Evolutionary conservation across 2,113 vertebrate genomes (phyloP).

Genomic region (Polyodon spathula): DNA sequence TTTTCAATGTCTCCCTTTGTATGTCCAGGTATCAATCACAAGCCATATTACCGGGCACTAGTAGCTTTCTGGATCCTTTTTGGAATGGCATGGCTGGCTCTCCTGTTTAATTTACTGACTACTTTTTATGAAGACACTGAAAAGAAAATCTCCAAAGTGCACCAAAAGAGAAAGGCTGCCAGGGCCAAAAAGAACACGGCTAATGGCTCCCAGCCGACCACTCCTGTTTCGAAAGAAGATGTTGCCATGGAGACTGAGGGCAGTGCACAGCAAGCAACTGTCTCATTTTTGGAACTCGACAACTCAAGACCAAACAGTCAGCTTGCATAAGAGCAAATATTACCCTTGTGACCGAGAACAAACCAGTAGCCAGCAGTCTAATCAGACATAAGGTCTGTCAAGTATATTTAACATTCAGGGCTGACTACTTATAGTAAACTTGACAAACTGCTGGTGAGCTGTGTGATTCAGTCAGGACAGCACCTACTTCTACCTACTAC

Average conservation of each 20-base stretch:
- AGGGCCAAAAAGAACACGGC: constrained; percentile 20
- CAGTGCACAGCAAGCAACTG: neutral
- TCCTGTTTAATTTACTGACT: constrained; percentile 52
- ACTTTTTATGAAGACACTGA: constrained; percentile 40
- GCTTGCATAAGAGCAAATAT: too few relatives aligned
- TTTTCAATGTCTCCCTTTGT: too few relatives aligned
- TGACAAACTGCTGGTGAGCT: too few relatives aligned
- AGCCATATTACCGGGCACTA: constrained; percentile 32
- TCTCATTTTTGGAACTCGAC: neutral
- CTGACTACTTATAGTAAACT: too few relatives aligned
- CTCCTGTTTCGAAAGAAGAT: constrained; percentile 15
- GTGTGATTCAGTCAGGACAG: too few relatives aligned
- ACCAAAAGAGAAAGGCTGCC: constrained; percentile 30
- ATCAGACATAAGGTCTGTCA: too few relatives aligned
- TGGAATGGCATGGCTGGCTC: constrained; percentile 49
- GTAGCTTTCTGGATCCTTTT: constrained; percentile 49
- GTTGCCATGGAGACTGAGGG: neutral
- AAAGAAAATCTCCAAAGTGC: constrained; percentile 41
- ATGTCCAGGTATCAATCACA: constrained; percentile 26
- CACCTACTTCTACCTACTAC: too few relatives aligned
- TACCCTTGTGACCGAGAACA: too few relatives aligned
- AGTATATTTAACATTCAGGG: too few relatives aligned
- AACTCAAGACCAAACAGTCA: neutral
- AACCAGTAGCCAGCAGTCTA: too few relatives aligned
- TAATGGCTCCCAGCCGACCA: constrained; percentile 16